Evolutionary conservation across 2,113 vertebrate species (phyloP).

Genomic region (Pristiophorus japonicus): DNA sequence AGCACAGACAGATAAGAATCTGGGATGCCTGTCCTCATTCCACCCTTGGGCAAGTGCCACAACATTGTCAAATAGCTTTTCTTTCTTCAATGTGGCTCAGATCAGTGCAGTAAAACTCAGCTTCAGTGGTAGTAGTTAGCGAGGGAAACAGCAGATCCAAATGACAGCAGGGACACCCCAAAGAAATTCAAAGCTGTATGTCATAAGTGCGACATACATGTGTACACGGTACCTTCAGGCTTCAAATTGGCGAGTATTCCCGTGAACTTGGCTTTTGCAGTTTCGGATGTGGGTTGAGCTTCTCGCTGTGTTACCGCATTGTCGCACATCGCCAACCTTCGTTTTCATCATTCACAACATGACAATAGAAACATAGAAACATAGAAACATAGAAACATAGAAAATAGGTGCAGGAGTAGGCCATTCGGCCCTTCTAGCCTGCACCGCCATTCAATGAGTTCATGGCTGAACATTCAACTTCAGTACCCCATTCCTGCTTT

Average conservation of each 20-base stretch:
- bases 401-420: no score
- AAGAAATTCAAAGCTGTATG: not conserved
- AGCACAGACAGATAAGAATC: not conserved
- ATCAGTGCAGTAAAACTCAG: not conserved
- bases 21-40: not conserved
- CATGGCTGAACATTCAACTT: no score
- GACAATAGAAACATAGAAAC: no score
- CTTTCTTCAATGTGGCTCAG: not conserved
- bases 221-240: not conserved
- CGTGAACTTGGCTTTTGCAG: not conserved
- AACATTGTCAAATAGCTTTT: not conserved
- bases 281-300: not conserved
- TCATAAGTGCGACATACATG: no score
- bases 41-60: not conserved
- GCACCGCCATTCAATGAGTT: no score
- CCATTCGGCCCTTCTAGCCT: no score
- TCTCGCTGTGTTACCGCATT: not conserved
- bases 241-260: not conserved
- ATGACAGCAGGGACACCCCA: not conserved
- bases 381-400: no score
- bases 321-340: not conserved
- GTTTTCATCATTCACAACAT: not conserved
- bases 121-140: no score
- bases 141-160: not conserved
- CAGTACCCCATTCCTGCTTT: no score